A percentile compares a stretch with the other conserved stretches of the same genome.
Evolutionary conservation across 2,888 invertebrate species (phyloP).

Genomic region (Trichopoda pennipes): DNA sequence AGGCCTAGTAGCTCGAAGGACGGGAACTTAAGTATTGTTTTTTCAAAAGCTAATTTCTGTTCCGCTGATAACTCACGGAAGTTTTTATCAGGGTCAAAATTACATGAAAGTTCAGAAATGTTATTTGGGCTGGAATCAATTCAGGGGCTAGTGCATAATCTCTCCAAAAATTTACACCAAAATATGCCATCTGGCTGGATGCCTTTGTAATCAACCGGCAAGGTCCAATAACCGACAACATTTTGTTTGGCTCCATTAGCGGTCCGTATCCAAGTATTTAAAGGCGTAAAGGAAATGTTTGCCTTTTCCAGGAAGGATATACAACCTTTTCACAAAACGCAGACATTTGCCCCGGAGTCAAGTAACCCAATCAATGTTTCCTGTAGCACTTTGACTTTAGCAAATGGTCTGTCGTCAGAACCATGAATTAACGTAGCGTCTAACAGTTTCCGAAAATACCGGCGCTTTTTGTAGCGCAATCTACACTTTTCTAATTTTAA

Average conservation of each 20-base stretch:
- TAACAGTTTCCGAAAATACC: not conserved
- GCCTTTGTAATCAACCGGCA: not conserved
- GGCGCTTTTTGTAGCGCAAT: not conserved
- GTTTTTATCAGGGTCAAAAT: not conserved
- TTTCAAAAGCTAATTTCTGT: not conserved
- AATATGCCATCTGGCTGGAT: not conserved
- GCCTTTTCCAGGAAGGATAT: not conserved
- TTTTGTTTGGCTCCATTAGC: not conserved
- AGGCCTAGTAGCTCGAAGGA: not conserved
- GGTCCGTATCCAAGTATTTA: not conserved
- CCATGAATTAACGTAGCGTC: not conserved
- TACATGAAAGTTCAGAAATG: no score
- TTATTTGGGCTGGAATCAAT: no score
- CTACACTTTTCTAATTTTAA: not conserved
- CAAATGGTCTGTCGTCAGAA: not conserved
- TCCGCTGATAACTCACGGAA: not conserved
- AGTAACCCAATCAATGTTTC: not conserved
- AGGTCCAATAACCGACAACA: not conserved
- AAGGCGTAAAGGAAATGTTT: not conserved
- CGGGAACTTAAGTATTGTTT: not conserved
- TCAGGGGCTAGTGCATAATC: not conserved
- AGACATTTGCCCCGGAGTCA: not conserved
- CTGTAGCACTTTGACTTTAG: not conserved
- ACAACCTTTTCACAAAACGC: not conserved
- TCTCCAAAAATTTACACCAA: not conserved